Percentiles rank a stretch among this genome's conserved stretches.
These are phyloP conservation scores for Climacteris rufus DNA, from an alignment of 2,113 vertebrate species.

Conservation along the genomic window DNA sequence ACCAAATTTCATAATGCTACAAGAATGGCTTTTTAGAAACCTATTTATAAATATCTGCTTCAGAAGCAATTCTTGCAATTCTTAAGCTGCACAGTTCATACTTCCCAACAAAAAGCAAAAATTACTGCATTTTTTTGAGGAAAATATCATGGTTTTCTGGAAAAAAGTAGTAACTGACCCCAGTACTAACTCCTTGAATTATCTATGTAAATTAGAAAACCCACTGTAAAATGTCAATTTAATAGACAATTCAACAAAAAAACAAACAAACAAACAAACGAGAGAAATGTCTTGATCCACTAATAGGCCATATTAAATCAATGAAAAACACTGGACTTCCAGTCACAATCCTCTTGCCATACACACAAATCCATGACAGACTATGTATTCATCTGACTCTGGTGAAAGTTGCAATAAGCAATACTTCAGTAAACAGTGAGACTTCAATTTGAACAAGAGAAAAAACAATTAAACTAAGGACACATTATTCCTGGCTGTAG, in stretches of 20 bases:
- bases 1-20: background rate
- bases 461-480: background rate
- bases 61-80: background rate
- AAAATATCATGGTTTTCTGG: background rate
- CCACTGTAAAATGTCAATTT: background rate
- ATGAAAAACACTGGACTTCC: background rate
- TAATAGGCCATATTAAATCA: background rate
- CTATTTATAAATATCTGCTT: background rate
- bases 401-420: background rate
- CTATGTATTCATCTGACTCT: background rate
- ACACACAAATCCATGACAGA: background rate
- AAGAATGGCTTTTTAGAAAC: background rate
- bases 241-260: background rate
- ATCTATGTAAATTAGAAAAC: background rate
- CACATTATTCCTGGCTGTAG: background rate
- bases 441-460: background rate
- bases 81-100: background rate
- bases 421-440: background rate
- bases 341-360: background rate
- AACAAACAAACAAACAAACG: background rate
- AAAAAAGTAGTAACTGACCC: background rate
- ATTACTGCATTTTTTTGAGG: background rate
- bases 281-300: background rate
- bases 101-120: background rate
- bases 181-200: background rate